These are phyloP conservation scores for Zaprionus africanus DNA, from an alignment of 1,140 invertebrate species.

Conservation along the genomic window DNA sequence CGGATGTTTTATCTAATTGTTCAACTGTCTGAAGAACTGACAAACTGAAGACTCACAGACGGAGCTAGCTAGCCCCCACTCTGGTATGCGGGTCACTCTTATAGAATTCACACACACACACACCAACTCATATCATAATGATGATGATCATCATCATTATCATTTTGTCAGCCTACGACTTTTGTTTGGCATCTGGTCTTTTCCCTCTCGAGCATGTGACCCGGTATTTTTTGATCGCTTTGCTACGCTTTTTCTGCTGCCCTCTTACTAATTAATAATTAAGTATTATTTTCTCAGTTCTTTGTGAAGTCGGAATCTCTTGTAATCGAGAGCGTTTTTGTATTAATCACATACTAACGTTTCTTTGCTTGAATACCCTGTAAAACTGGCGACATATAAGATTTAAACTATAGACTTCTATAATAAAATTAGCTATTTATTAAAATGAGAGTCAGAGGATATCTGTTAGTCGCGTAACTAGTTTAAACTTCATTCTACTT, in stretches of 20 bases:
- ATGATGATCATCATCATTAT: conserved; percentile 37
- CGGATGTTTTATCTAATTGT: conserved; percentile 73
- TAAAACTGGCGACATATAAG: neutral
- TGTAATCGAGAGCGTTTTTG: conserved; percentile 68
- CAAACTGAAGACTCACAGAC: conserved; percentile 37
- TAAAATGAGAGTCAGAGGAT: neutral
- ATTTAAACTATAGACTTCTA: neutral
- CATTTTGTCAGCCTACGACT: conserved; percentile 61
- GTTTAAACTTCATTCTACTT: neutral
- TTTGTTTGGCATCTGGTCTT: conserved; percentile 43
- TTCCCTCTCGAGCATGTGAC: conserved; percentile 53
- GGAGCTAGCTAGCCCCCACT: conserved; percentile 43
- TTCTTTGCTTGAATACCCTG: conserved; percentile 22
- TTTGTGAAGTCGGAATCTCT: conserved; percentile 11
- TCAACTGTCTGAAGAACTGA: conserved; percentile 49
- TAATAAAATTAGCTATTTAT: neutral
- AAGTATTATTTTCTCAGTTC: conserved; percentile 56
- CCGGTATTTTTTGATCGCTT: conserved; percentile 76
- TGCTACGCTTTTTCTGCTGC: conserved; percentile 74
- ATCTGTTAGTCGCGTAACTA: neutral
- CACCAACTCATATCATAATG: conserved; percentile 28
- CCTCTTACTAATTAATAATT: conserved; percentile 77
- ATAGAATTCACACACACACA: conserved; percentile 50
- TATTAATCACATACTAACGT: conserved; percentile 39
- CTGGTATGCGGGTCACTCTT: conserved; percentile 76